Evolutionary conservation across 2,113 vertebrate genomes (phyloP).

Genomic region (Syrrhaptes paradoxus): DNA sequence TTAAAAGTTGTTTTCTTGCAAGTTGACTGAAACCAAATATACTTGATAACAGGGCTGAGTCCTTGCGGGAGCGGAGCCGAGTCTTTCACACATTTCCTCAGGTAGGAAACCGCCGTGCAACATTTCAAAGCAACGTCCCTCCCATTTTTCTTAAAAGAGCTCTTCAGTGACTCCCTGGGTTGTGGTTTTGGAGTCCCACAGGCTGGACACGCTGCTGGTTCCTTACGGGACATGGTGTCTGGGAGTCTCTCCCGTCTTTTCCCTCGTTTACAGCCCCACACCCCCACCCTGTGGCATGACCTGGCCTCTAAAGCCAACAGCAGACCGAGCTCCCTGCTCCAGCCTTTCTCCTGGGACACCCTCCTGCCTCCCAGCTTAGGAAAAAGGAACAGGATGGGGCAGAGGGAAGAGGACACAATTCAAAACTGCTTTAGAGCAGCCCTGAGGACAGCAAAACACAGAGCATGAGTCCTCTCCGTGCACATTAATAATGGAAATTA

Average conservation of each 20-base stretch:
- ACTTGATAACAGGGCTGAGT: constrained; percentile 51
- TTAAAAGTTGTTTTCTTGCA: neutral
- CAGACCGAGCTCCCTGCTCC: neutral
- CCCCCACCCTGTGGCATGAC: constrained; percentile 82
- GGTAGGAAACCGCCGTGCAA: constrained; percentile 49
- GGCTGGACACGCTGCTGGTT: neutral
- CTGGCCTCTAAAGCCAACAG: neutral
- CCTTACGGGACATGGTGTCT: constrained; percentile 19
- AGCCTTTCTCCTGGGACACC: constrained; percentile 14
- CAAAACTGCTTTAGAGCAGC: neutral
- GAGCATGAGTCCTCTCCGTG: neutral
- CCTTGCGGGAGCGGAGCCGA: constrained; percentile 5
- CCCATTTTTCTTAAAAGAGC: constrained; percentile 53
- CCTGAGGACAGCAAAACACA: neutral
- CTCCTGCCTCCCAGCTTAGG: constrained; percentile 19
- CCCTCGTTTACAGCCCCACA: constrained; percentile 75
- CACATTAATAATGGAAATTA: neutral
- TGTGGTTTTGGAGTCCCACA: constrained; percentile 53
- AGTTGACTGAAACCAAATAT: constrained; percentile 46
- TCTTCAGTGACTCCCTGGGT: constrained; percentile 42
- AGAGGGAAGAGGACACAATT: neutral
- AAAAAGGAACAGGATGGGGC: neutral
- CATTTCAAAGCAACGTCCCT: constrained; percentile 20
- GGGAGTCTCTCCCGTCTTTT: neutral
- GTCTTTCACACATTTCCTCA: constrained; percentile 30